These are phyloP conservation scores for Hydroisotoma schaefferi DNA, from an alignment of 2,888 invertebrate genomes.

Conservation along the genomic window DNA sequence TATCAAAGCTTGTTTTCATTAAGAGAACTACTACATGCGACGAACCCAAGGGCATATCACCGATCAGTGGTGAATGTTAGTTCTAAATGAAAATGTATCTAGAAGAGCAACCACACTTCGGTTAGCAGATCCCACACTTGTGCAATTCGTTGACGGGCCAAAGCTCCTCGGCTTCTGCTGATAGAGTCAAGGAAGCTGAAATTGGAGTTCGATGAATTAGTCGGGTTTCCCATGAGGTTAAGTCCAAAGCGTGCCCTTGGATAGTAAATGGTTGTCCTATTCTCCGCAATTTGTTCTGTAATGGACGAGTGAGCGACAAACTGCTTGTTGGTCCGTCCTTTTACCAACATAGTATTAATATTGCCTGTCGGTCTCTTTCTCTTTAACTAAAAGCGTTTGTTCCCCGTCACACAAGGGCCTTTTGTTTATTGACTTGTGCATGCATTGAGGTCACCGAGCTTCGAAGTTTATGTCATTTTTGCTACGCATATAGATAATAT, in stretches of 20 bases:
- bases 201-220: neutral
- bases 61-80: neutral
- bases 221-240: conserved; percentile 1
- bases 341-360: no score
- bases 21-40: neutral
- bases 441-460: no score
- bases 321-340: neutral
- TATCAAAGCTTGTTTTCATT: neutral
- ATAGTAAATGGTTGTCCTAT: no score
- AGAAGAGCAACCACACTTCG: neutral
- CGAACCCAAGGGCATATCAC: neutral
- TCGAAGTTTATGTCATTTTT: no score
- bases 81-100: neutral
- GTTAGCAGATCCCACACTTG: conserved; percentile 2
- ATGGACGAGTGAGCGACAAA: neutral
- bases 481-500: no score
- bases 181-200: neutral
- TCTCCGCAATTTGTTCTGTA: neutral
- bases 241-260: neutral
- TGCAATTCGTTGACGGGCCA: neutral
- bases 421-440: no score
- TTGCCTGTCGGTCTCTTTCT: no score
- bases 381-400: no score
- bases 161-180: neutral
- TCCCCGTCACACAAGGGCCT: no score